Evolutionary conservation across 2,797 vertebrate genomes (phyloP), one percentile per base, ranked within the genome.

Genomic region (Odontamblyopus lacepedii): DNA sequence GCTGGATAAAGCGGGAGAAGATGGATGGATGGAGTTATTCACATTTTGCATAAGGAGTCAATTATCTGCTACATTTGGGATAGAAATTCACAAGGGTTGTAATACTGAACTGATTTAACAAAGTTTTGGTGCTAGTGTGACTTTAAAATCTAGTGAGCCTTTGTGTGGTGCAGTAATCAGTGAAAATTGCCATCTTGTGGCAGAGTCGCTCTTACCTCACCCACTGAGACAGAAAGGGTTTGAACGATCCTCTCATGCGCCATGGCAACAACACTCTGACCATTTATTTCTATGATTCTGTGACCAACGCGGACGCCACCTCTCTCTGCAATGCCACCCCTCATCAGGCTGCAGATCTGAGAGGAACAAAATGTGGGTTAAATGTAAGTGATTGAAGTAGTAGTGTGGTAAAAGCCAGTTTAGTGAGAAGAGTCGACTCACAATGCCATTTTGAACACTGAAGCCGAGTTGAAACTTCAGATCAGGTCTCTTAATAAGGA

Each of bases 171-270:
- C 61, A 79, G 59, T 76, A 74, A 80, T 78, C 60, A 59, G 65
- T 41, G 76, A 74, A 80, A 84, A 83, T 82, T 81, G 74, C 74
- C 73, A 69, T 75, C 76, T 74, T 84, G 80, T 71, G 73, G 75
- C 74, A 70, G 44, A 48, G 51, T 16, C 44, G 51, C 69, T 77
- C 96, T 95, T 93, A 98, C 97, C 96, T 98, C 97, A 76, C 97
- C 97, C 55, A 99, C 97, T 0, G 98, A 98, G 75, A 97, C 96
- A 13, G 98, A 99, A 82, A 99, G 75, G 7, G 97, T 97, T 81
- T 99, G 97, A 38, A 99, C 98, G 29, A 99, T 98, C 95, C 98
- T 99, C 93, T 99, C 98, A 0, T 99, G 98, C 16, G 97, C 95
- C n/a, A 98, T 99, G 44, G 97, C 98, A 71, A 99, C 98, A 12